Conservation (phyloP, 2,797 vertebrate species). For the Fundulus diaphanus region DNA sequence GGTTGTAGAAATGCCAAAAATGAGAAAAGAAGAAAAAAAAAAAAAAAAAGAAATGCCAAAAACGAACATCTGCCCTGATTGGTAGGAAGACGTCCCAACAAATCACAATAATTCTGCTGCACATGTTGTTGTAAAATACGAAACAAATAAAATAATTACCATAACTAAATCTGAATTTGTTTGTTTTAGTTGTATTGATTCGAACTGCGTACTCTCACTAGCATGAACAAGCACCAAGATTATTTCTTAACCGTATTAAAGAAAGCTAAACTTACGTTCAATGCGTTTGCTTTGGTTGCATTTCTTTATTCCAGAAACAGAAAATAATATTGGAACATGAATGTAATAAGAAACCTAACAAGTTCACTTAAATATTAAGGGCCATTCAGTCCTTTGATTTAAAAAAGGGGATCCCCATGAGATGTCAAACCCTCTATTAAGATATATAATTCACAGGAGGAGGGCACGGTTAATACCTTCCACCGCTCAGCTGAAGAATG, state of each 20-base stretch:
- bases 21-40: too few relatives aligned
- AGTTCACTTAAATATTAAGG: not conserved
- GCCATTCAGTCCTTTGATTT: conserved; percentile 28
- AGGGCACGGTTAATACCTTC: conserved; percentile 39
- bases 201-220: not conserved
- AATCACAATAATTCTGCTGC: not conserved
- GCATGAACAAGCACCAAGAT: not conserved
- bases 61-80: not conserved
- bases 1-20: not conserved
- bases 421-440: conserved; percentile 13
- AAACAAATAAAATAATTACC: too few relatives aligned
- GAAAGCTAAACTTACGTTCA: not conserved
- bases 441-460: conserved; percentile 26
- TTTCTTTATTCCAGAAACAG: not conserved
- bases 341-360: not conserved
- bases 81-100: not conserved
- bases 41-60: not conserved
- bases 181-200: not conserved
- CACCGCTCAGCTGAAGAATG: conserved; percentile 41
- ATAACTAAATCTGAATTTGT: not conserved
- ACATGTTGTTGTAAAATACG: not conserved
- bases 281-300: not conserved
- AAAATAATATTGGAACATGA: not conserved
- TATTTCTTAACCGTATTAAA: not conserved
- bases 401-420: conserved; percentile 54